These are phyloP conservation scores for Heptranchias perlo DNA, from an alignment of 2,113 vertebrate species.

Conservation along the genomic window DNA sequence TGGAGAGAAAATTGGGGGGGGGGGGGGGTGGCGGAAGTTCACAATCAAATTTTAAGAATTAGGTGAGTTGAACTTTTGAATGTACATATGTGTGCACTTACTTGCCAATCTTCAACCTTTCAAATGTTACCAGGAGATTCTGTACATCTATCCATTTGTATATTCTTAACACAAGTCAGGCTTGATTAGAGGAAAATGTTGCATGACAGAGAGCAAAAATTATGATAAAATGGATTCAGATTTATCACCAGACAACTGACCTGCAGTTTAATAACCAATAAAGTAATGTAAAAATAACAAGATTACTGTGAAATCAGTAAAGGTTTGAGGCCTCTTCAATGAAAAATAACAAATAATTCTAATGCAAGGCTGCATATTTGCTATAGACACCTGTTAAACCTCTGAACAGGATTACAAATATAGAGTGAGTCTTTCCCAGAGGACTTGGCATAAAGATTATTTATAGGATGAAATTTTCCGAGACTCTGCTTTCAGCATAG, in stretches of 20 bases:
- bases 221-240: neutral
- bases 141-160: neutral
- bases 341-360: constrained; percentile 24
- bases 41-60: neutral
- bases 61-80: neutral
- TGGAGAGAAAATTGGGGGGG: neutral
- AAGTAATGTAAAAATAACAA: constrained; percentile 16
- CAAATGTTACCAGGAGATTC: neutral
- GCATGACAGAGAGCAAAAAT: neutral
- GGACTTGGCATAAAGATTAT: constrained; percentile 32
- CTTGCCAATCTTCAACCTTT: neutral
- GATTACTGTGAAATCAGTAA: neutral
- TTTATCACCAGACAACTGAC: neutral
- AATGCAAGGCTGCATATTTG: neutral
- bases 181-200: neutral
- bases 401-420: neutral
- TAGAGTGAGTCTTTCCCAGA: constrained; percentile 22
- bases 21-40: neutral
- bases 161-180: neutral
- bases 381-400: constrained; percentile 28
- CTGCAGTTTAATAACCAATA: neutral
- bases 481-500: constrained; percentile 29
- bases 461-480: constrained; percentile 36
- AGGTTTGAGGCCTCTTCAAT: neutral
- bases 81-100: neutral